Conservation (phyloP, 2,113 vertebrate genomes). For the Rhabdomys dilectus region DNA sequence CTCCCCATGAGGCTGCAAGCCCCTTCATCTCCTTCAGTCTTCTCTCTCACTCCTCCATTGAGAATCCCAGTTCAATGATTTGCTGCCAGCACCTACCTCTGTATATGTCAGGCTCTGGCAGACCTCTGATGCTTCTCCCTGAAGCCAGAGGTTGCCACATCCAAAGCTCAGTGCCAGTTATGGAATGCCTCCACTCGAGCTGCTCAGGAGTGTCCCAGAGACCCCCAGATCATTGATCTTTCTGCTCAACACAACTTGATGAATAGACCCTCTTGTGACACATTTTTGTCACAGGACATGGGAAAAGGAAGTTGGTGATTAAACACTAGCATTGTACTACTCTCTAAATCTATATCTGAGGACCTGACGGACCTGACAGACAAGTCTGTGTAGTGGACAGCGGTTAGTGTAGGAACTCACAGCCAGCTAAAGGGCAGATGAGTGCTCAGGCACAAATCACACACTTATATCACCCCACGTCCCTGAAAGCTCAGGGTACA, state of each 20-base stretch:
- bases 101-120: too few relatives aligned
- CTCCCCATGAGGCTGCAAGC: too few relatives aligned
- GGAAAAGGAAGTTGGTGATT: neutral
- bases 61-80: too few relatives aligned
- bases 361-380: neutral
- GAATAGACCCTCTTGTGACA: neutral
- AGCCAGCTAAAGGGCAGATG: neutral
- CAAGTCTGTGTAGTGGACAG: neutral
- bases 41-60: too few relatives aligned
- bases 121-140: neutral
- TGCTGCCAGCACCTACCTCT: too few relatives aligned
- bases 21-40: too few relatives aligned
- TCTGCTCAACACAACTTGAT: neutral
- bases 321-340: neutral
- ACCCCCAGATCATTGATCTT: neutral
- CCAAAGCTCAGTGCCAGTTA: neutral
- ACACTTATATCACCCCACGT: fast-evolving
- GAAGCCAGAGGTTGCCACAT: neutral
- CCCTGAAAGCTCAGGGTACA: neutral
- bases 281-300: neutral
- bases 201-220: neutral
- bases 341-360: neutral
- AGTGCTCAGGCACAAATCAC: neutral
- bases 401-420: neutral
- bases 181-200: neutral